These are phyloP conservation scores for Isaurus tuberculatus DNA, from an alignment of 92 coral and sea anemone species.

Conservation along the genomic window DNA sequence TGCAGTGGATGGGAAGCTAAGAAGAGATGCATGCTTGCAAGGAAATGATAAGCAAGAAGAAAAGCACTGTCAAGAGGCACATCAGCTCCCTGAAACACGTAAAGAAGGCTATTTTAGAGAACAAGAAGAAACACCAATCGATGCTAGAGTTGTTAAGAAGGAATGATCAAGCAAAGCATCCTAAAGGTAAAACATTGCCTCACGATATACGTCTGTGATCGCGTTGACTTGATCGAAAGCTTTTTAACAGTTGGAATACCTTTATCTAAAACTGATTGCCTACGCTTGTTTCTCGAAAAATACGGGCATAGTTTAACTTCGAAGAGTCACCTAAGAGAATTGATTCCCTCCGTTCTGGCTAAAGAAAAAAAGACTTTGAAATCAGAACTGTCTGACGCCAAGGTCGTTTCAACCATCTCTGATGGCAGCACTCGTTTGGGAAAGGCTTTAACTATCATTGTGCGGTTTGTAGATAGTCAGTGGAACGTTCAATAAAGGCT, in stretches of 20 bases:
- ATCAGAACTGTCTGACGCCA: conserved; percentile 7
- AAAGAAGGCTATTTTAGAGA: background rate
- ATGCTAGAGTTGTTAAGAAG: conserved; percentile 29
- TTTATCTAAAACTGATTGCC: conserved; percentile 47
- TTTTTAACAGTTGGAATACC: conserved; percentile 6
- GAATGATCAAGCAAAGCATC: conserved; percentile 13
- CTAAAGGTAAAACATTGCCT: conserved; percentile 1
- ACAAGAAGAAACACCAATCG: background rate
- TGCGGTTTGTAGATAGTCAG: too few relatives aligned
- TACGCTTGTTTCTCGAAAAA: conserved; percentile 46
- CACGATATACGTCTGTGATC: background rate
- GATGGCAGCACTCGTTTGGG: conserved; percentile 54
- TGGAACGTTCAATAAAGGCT: background rate
- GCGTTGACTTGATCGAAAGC: conserved; percentile 19
- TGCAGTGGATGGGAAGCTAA: conserved; percentile 1
- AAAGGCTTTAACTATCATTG: background rate
- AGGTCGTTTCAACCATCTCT: conserved; percentile 45
- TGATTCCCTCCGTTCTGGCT: conserved; percentile 51
- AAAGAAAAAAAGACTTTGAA: conserved; percentile 44
- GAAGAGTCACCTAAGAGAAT: background rate
- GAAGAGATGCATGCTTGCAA: background rate
- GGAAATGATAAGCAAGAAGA: background rate
- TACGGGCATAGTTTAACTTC: background rate
- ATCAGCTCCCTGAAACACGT: background rate
- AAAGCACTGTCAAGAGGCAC: background rate